These are phyloP conservation scores for Drepana falcataria DNA, from an alignment of 2,888 invertebrate species.

Conservation along the genomic window DNA sequence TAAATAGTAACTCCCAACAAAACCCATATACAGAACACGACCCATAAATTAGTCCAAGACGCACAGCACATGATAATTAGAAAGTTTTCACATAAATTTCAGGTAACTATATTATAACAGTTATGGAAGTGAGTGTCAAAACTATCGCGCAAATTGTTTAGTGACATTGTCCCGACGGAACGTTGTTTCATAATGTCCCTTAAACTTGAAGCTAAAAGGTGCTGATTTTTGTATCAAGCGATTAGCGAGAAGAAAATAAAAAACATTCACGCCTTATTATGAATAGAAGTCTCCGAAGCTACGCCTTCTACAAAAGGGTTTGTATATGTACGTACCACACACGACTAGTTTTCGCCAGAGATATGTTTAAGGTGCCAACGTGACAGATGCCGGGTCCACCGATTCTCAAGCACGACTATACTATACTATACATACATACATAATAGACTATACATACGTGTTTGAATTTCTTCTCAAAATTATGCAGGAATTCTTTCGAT, in stretches of 20 bases:
- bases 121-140: conserved; percentile 55
- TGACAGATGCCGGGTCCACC: too few species aligned
- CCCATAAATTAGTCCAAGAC: conserved; percentile 14
- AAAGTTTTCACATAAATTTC: conserved; percentile 16
- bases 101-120: conserved; percentile 27
- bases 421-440: too few species aligned
- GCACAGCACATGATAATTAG: conserved; percentile 18
- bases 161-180: conserved; percentile 51
- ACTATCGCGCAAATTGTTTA: conserved; percentile 57
- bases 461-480: too few species aligned
- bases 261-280: not conserved
- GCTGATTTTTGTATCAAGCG: conserved; percentile 6
- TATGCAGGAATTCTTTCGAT: too few species aligned
- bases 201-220: conserved; percentile 53
- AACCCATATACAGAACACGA: not conserved
- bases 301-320: too few species aligned
- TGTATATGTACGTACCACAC: too few species aligned
- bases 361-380: too few species aligned
- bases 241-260: not conserved
- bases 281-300: not conserved
- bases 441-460: too few species aligned
- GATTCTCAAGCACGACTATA: too few species aligned
- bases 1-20: conserved; percentile 5
- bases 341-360: too few species aligned
- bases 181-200: conserved; percentile 56